Evolutionary conservation across 2,113 vertebrate genomes (phyloP).

Genomic region (Labeo rohita): DNA sequence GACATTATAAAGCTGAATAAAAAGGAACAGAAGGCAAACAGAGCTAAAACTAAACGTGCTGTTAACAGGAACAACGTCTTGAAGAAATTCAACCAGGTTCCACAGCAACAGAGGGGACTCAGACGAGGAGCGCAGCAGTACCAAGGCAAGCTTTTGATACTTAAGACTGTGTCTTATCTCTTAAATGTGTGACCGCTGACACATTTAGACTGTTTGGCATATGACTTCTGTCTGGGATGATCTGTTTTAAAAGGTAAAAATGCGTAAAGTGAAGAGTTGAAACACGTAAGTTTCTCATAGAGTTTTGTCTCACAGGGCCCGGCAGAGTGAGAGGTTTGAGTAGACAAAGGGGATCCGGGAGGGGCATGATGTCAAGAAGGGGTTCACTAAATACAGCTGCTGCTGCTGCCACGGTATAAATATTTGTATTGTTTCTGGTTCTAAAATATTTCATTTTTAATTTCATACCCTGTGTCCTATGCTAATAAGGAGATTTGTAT

Average conservation of each 20-base stretch:
- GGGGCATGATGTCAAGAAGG: slow-evolving; percentile 9
- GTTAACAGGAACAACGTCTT: slow-evolving; percentile 53
- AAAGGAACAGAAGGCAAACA: slow-evolving; percentile 53
- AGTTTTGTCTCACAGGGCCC: slow-evolving; percentile 63
- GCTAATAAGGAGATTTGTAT: background rate
- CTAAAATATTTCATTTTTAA: background rate
- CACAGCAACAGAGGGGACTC: slow-evolving; percentile 42
- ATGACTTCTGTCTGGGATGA: background rate
- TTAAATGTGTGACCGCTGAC: background rate
- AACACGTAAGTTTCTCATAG: background rate
- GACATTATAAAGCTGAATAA: slow-evolving; percentile 66
- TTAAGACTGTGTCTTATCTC: background rate
- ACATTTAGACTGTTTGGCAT: background rate
- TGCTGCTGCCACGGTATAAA: slow-evolving; percentile 4
- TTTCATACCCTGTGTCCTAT: background rate
- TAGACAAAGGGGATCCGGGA: slow-evolving; percentile 16
- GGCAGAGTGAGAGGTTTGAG: slow-evolving; percentile 50
- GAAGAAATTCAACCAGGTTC: slow-evolving; percentile 53
- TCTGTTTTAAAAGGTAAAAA: background rate
- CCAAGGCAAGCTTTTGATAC: slow-evolving; percentile 51
- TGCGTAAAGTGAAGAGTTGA: background rate
- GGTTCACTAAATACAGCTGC: slow-evolving; percentile 67
- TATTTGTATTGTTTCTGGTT: background rate
- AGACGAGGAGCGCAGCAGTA: slow-evolving; percentile 47
- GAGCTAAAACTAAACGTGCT: slow-evolving; percentile 48